These are phyloP conservation scores for Euzetes globulus DNA, from an alignment of 2,888 invertebrate species.

Conservation along the genomic window DNA sequence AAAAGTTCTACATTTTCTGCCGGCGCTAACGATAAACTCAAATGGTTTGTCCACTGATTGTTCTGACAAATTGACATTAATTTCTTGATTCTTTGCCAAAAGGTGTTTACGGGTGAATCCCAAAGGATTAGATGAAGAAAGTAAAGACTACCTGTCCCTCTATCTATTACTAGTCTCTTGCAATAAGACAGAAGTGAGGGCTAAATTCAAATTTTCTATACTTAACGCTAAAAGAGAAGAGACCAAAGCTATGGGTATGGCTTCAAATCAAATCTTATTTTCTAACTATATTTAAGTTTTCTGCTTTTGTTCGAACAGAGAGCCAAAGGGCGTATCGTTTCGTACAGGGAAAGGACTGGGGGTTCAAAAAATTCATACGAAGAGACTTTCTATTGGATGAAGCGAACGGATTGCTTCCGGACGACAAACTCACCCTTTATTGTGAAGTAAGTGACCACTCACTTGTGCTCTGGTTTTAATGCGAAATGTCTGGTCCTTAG, in stretches of 20 bases:
- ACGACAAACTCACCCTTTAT: conserved; percentile 98
- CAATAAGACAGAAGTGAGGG: conserved; percentile 99
- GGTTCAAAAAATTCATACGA: conserved; percentile 99
- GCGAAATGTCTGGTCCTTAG: conserved; percentile 48
- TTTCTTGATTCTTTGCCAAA: neutral
- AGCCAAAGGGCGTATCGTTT: conserved; percentile 92
- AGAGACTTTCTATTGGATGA: conserved; percentile 98
- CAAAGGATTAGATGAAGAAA: conserved; percentile 99
- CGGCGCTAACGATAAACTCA: conserved; percentile 98
- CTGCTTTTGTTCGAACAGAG: conserved; percentile 51
- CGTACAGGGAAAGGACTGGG: conserved; percentile 99
- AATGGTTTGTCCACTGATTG: conserved; percentile 63
- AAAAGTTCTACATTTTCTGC: conserved; percentile 99
- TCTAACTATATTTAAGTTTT: neutral
- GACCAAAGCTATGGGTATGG: conserved; percentile 96
- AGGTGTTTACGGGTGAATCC: conserved; percentile 99
- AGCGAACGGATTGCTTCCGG: conserved; percentile 94
- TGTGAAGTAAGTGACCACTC: conserved; percentile 64
- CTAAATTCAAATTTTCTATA: conserved; percentile 99
- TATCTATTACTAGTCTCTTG: conserved; percentile 98
- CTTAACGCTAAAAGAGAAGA: conserved; percentile 99
- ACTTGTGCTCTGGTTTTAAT: neutral
- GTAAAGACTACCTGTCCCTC: conserved; percentile 98
- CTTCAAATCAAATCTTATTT: neutral
- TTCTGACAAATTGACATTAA: neutral